phyloP scores from a whole-genome alignment of 2,113 vertebrate genomes.

The Paralichthys olivaceus region DNA sequence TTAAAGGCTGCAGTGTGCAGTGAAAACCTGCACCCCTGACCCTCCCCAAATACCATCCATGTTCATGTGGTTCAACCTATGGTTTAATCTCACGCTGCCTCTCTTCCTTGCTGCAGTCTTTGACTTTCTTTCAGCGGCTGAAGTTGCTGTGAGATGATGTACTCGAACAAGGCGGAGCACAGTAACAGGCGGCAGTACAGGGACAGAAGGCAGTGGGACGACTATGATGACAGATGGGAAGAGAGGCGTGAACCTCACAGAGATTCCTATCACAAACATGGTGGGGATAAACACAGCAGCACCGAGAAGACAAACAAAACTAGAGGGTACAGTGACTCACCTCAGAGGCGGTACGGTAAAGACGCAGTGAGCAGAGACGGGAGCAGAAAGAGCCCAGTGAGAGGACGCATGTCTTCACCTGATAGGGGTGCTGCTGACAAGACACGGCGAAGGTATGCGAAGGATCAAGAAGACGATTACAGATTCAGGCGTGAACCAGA shows the following conservation, averaged over 20 bases:
- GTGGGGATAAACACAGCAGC: conserved; percentile 12
- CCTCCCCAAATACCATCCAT: no score
- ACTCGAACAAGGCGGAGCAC: conserved; percentile 50
- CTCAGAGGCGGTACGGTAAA: conserved; percentile 36
- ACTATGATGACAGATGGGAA: conserved; percentile 35
- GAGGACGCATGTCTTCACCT: conserved; percentile 43
- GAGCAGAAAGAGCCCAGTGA: conserved; percentile 47
- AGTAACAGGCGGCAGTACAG: conserved; percentile 35
- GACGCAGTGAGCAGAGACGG: conserved; percentile 42
- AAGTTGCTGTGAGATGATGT: conserved; percentile 49
- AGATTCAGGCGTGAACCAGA: conserved; percentile 40
- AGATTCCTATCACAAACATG: conserved; percentile 43
- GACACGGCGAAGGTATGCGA: conserved; percentile 40
- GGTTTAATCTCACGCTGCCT: neutral
- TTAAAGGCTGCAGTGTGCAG: neutral
- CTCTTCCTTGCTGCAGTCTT: neutral
- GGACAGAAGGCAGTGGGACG: conserved; percentile 49
- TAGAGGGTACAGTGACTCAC: conserved; percentile 41
- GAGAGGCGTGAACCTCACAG: conserved; percentile 37
- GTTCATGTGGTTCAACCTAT: neutral
- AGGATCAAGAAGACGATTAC: conserved; percentile 19
- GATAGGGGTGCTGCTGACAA: conserved; percentile 40
- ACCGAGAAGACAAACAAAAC: conserved; percentile 24
- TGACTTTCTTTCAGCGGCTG: neutral
- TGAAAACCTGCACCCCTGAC: neutral